These are phyloP conservation scores for Eidolon dupreanum DNA, from an alignment of 2,797 vertebrate genomes.

Conservation along the genomic window DNA sequence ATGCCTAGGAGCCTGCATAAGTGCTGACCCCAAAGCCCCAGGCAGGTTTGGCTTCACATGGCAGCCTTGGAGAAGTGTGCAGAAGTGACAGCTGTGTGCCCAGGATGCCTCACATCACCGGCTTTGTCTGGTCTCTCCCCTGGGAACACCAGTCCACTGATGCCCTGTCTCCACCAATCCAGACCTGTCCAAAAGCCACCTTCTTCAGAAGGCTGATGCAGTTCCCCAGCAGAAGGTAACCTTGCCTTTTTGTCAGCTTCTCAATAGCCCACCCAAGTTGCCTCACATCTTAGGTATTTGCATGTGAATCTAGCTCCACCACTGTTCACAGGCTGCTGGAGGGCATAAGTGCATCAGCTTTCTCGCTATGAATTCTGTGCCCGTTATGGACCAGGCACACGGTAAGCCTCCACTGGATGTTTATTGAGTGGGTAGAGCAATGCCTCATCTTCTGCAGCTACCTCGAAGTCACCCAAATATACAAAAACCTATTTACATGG, in stretches of 20 bases:
- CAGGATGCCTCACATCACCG: neutral
- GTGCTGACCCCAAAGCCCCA: neutral
- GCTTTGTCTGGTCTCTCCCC: neutral
- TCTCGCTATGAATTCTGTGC: neutral
- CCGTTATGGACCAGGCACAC: neutral
- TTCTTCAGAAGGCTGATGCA: neutral
- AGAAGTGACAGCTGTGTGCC: neutral
- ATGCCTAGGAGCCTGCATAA: neutral
- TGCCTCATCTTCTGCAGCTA: neutral
- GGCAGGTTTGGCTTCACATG: neutral
- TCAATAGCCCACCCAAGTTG: accelerated
- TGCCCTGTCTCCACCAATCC: neutral
- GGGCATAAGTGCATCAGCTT: neutral
- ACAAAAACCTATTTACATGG: neutral
- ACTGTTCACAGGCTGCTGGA: neutral
- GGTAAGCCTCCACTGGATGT: neutral
- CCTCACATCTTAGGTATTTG: neutral
- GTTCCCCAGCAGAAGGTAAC: neutral
- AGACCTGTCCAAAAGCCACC: neutral
- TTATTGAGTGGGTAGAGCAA: neutral
- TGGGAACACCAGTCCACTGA: neutral
- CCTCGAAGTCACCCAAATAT: neutral
- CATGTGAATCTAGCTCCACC: accelerated
- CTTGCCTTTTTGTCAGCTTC: neutral
- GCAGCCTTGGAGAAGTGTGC: too few relatives aligned